Percentiles rank a stretch among this genome's conserved stretches.
Conservation (phyloP, 2,113 vertebrate species). For the Dunckerocampus dactyliophorus region DNA sequence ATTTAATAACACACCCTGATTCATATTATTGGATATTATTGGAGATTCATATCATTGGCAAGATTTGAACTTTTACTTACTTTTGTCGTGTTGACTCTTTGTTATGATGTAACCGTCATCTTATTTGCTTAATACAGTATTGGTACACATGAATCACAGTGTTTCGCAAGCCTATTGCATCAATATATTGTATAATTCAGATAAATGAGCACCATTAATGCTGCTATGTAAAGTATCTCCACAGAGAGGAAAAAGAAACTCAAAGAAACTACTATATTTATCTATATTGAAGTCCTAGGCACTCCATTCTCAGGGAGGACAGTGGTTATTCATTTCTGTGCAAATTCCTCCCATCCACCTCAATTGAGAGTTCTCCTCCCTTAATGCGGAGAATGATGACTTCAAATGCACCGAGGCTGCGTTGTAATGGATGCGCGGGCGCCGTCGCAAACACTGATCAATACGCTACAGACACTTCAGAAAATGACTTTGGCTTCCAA, state of each 20-base stretch:
- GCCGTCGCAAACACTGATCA: conserved; percentile 44
- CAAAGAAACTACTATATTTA: conserved; percentile 4
- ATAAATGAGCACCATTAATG: conserved; percentile 12
- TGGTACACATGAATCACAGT: conserved; percentile 23
- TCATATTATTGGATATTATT: too few relatives aligned
- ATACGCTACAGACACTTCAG: conserved; percentile 41
- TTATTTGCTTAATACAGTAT: background rate
- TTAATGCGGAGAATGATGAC: conserved; percentile 49
- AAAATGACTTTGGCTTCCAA: conserved; percentile 26
- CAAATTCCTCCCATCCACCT: conserved; percentile 44
- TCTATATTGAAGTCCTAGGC: conserved; percentile 22
- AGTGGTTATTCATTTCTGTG: conserved; percentile 25
- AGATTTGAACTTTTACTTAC: background rate
- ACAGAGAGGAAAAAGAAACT: background rate
- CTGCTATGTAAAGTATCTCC: background rate
- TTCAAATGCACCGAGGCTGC: conserved; percentile 25
- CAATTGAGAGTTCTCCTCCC: conserved; percentile 49
- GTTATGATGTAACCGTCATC: background rate
- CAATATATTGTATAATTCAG: conserved; percentile 8
- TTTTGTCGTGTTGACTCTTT: background rate
- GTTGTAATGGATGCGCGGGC: conserved; percentile 27
- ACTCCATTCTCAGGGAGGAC: conserved; percentile 30
- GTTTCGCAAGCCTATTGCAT: background rate
- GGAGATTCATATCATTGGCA: too few relatives aligned
- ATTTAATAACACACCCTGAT: too few relatives aligned